Percentiles rank a stretch among this genome's conserved stretches.
These are phyloP conservation scores for Kryptolebias marmoratus DNA, from an alignment of 2,113 vertebrate species.

Conservation along the genomic window DNA sequence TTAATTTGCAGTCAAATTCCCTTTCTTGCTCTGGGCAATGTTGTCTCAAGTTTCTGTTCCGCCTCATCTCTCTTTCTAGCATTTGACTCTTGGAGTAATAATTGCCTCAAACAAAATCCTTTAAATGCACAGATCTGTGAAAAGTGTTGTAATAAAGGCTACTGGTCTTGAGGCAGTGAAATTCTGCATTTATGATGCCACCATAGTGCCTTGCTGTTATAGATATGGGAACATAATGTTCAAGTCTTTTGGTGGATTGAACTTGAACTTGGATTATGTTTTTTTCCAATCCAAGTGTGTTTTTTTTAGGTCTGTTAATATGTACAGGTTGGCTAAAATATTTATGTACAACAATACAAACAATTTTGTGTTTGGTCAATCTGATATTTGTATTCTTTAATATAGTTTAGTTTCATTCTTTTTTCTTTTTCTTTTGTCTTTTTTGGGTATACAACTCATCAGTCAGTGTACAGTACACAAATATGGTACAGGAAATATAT, in stretches of 20 bases:
- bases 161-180: slow-evolving; percentile 28
- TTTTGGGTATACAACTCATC: no score
- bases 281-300: no score
- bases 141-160: slow-evolving; percentile 30
- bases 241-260: slow-evolving; percentile 3
- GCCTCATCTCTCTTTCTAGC: slow-evolving; percentile 48
- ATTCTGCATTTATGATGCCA: slow-evolving; percentile 26
- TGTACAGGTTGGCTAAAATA: no score
- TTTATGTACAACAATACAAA: no score
- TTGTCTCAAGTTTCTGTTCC: slow-evolving; percentile 63
- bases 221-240: slow-evolving; percentile 25
- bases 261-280: no score
- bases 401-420: no score
- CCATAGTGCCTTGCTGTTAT: slow-evolving; percentile 37
- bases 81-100: slow-evolving; percentile 61
- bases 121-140: slow-evolving; percentile 58
- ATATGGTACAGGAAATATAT: no score
- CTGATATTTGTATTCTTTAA: no score
- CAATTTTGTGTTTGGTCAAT: no score
- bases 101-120: slow-evolving; percentile 52
- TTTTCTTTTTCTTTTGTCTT: no score
- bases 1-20: slow-evolving; percentile 42
- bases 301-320: no score
- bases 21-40: slow-evolving; percentile 46
- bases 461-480: no score